Base-by-base conservation (phyloP, 2,113 vertebrate species). In the Ginglymostoma cirratum region DNA sequence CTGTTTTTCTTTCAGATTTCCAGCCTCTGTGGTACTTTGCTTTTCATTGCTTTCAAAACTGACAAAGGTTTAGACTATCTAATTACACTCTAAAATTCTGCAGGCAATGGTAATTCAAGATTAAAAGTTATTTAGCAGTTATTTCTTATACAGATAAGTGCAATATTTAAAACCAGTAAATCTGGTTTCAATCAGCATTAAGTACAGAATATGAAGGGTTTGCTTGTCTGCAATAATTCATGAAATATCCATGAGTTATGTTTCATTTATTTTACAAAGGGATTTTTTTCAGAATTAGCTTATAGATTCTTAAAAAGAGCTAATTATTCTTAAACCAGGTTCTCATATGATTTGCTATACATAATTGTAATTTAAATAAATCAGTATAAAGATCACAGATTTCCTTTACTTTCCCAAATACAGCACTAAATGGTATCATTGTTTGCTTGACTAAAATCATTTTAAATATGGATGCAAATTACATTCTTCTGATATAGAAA, bases 261-360 rank as follows among this genome's bases (percentile, higher is more conserved):
- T 90, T 90, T 90, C 24, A 72, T 95, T 95, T 76, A 70, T 76
- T 95, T 70, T 61, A 90, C 87, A 90, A 61, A 90, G 27, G 87
- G 48, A 61, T 90, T 90, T 90, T 90, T 90, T 90, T 5, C 87
- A 61, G 12, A 90, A 48, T 42, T 95, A 19, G 14, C 69, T 72
- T 70, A 72, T 61, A 52, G 42, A 72, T 72, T 72, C 19, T 70
- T 76, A 69, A 17, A 12, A 72, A 3, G 17, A 72, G 42, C 45
- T 76, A 72, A 72, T 95, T 95, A 69, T 72, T 52, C 52, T 30
- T 94, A 94, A 45, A 69, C 67, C 15, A 52, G 5, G 12, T 23
- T 95, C 23, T 27, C 72, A 6, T 38, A 66, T 34, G 21, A 38
- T 93, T 93, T 93, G 67, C 42, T 72, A 21, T 45, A 34, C 3